Conservation (phyloP, 2,113 vertebrate species). For the Aptenodytes patagonicus region DNA sequence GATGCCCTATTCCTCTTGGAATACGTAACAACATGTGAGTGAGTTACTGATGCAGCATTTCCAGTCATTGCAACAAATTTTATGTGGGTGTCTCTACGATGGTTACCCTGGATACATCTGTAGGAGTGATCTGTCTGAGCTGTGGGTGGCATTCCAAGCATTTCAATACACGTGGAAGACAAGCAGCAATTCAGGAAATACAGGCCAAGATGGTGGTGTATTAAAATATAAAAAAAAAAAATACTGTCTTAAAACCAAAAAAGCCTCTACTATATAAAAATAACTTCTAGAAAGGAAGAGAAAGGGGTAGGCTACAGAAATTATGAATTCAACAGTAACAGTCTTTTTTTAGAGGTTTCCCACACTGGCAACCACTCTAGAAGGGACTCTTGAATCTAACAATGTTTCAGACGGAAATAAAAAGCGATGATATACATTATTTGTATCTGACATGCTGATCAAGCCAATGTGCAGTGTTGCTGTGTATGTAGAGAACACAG, state of each 20-base stretch:
- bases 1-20: not conserved
- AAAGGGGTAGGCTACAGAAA: not conserved
- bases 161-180: not conserved
- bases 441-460: not conserved
- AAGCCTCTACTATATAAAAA: not conserved
- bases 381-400: not conserved
- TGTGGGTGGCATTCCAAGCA: slow-evolving; percentile 39
- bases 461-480: not conserved
- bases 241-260: not conserved
- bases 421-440: not conserved
- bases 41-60: not conserved
- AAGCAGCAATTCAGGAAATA: not conserved
- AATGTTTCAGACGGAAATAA: not conserved
- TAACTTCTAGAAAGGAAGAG: not conserved
- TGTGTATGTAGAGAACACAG: not conserved
- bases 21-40: not conserved
- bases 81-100: not conserved
- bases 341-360: not conserved
- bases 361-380: not conserved
- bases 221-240: not conserved
- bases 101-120: slow-evolving; percentile 45
- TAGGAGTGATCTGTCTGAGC: slow-evolving; percentile 23
- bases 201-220: not conserved
- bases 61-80: not conserved
- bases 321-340: not conserved